Evolutionary conservation across 1,140 invertebrate genomes (phyloP).

Genomic region (Aphelinus atriplicis): DNA sequence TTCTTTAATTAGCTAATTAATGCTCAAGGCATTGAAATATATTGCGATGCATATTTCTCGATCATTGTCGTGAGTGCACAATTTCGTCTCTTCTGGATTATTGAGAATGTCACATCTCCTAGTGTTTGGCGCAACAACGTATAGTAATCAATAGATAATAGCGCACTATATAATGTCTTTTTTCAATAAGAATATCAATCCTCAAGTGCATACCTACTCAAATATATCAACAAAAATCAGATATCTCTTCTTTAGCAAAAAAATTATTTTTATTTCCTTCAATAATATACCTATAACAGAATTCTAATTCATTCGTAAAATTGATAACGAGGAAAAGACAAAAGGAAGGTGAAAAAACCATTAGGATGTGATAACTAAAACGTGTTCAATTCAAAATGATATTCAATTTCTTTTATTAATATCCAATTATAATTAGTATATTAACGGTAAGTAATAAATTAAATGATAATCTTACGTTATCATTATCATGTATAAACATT

Average conservation of each 20-base stretch:
- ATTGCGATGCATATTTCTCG: background rate
- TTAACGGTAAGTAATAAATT: constrained; percentile 39
- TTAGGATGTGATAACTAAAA: constrained; percentile 23
- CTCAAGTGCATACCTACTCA: no score
- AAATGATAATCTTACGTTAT: constrained; percentile 14
- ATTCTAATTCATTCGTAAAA: background rate
- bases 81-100: constrained; percentile 18
- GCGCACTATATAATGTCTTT: no score
- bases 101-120: no score
- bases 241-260: constrained; percentile 1
- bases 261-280: background rate
- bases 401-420: constrained; percentile 29
- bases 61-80: background rate
- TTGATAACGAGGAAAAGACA: constrained; percentile 4
- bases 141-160: no score
- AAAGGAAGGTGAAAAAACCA: constrained; percentile 12
- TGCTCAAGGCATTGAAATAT: constrained; percentile 14
- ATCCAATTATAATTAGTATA: constrained; percentile 33
- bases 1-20: constrained; percentile 3
- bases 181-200: no score
- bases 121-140: no score
- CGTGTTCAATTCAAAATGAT: background rate
- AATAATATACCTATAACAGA: background rate
- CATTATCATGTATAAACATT: constrained; percentile 31
- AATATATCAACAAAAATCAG: background rate